Evolutionary conservation across 2,888 invertebrate species (phyloP).

Genomic region (Drosophila lutescens): DNA sequence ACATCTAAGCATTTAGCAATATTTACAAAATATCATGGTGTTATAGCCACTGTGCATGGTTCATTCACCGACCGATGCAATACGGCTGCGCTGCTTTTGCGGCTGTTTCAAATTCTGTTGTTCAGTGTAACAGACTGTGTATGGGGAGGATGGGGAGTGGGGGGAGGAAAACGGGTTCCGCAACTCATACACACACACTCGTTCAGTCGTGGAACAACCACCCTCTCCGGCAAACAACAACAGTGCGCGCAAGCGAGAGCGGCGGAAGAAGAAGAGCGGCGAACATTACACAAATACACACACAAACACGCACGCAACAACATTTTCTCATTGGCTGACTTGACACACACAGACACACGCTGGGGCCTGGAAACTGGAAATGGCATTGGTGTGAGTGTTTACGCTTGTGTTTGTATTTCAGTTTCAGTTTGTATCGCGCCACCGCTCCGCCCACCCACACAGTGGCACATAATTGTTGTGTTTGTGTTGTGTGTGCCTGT

Average conservation of each 20-base stretch:
- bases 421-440: slow-evolving; percentile 66
- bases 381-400: slow-evolving; percentile 56
- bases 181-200: slow-evolving; percentile 55
- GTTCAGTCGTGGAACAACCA: slow-evolving; percentile 36
- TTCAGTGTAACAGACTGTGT: slow-evolving; percentile 50
- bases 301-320: slow-evolving; percentile 59
- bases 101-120: slow-evolving; percentile 39
- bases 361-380: slow-evolving; percentile 75
- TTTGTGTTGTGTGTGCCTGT: slow-evolving; percentile 61
- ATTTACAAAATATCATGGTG: too few species aligned
- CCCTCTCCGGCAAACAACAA: slow-evolving; percentile 65
- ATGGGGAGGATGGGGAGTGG: neutral
- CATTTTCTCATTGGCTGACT: slow-evolving; percentile 82
- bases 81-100: slow-evolving; percentile 67
- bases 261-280: slow-evolving; percentile 51
- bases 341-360: slow-evolving; percentile 24
- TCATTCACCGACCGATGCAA: slow-evolving; percentile 82
- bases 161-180: slow-evolving; percentile 67
- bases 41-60: slow-evolving; percentile 52
- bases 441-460: slow-evolving; percentile 72
- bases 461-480: slow-evolving; percentile 67
- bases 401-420: slow-evolving; percentile 51
- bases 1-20: neutral
- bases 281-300: slow-evolving; percentile 69
- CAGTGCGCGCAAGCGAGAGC: slow-evolving; percentile 52